Percentiles rank a stretch among this genome's conserved stretches.
phyloP scores from a whole-genome alignment of 2,797 vertebrate genomes.

The Platyrinchus mystaceus region DNA sequence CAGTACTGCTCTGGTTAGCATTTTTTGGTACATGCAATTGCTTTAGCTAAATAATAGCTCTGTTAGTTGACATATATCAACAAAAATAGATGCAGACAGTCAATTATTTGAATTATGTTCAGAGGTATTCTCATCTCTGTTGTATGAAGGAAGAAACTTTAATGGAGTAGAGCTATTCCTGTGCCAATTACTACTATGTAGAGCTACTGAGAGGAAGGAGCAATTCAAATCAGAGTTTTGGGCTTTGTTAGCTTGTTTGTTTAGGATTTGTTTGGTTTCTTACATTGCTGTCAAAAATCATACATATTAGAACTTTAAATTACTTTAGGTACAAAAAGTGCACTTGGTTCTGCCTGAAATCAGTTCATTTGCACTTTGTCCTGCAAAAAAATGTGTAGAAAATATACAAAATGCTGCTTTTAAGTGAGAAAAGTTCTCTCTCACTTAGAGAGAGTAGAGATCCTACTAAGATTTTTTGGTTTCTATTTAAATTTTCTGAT shows the following conservation, averaged over 20 bases:
- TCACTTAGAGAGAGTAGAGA: background rate
- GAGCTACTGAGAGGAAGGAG: background rate
- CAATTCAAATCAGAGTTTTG: background rate
- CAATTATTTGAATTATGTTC: conserved; percentile 50
- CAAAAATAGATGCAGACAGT: conserved; percentile 36
- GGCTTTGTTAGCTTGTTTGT: background rate
- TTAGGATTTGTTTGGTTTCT: background rate
- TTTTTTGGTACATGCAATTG: background rate
- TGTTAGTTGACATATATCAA: conserved; percentile 1
- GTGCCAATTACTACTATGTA: background rate
- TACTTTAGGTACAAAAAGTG: background rate
- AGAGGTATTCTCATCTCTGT: background rate
- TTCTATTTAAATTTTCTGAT: background rate
- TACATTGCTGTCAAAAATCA: background rate
- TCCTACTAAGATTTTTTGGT: background rate
- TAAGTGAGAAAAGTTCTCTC: background rate
- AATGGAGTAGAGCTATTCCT: background rate
- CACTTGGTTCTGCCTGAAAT: background rate
- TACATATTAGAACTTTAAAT: background rate
- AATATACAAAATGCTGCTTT: background rate
- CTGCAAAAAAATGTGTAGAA: background rate
- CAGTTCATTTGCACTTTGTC: background rate
- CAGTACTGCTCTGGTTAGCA: background rate
- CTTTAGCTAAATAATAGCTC: background rate
- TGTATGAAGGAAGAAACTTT: background rate